Evolutionary conservation across 2,797 vertebrate species (phyloP).

Genomic region (Artibeus jamaicensis): DNA sequence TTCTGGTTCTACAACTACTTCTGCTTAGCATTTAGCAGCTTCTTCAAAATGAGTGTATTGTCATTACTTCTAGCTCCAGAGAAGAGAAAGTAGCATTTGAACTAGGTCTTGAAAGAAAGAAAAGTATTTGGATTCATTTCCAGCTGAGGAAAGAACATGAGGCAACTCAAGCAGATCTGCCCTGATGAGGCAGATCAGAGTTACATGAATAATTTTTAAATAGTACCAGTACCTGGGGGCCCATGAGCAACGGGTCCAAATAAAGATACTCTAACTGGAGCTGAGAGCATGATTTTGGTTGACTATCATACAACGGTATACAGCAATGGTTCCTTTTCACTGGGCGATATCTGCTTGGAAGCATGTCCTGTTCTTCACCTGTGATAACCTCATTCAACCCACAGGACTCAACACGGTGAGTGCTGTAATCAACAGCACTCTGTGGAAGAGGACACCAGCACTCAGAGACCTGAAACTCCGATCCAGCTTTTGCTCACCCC

Average conservation of each 20-base stretch:
- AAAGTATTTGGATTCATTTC: not conserved
- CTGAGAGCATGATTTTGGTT: not conserved
- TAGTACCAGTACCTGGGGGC: accelerated
- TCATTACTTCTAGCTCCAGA: not conserved
- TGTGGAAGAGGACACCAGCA: not conserved
- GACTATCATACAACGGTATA: not conserved
- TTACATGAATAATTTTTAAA: not conserved
- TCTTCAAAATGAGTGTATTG: not conserved
- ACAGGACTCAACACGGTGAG: not conserved
- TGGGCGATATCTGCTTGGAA: not conserved
- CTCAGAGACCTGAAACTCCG: not conserved
- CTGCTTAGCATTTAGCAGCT: not conserved
- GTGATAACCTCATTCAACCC: not conserved
- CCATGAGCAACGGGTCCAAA: not conserved
- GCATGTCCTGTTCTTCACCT: not conserved
- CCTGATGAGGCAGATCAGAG: not conserved
- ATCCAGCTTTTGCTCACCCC: not conserved
- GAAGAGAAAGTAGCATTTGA: not conserved
- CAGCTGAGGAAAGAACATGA: not conserved
- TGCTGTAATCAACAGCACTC: not conserved
- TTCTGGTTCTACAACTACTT: not conserved
- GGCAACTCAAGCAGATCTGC: not conserved
- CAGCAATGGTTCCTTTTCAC: not conserved
- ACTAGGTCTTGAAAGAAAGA: not conserved
- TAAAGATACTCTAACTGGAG: not conserved